Percentiles rank a stretch among this genome's conserved stretches.
Conservation (phyloP, 2,888 invertebrate genomes). For the Miltochrista miniata region DNA sequence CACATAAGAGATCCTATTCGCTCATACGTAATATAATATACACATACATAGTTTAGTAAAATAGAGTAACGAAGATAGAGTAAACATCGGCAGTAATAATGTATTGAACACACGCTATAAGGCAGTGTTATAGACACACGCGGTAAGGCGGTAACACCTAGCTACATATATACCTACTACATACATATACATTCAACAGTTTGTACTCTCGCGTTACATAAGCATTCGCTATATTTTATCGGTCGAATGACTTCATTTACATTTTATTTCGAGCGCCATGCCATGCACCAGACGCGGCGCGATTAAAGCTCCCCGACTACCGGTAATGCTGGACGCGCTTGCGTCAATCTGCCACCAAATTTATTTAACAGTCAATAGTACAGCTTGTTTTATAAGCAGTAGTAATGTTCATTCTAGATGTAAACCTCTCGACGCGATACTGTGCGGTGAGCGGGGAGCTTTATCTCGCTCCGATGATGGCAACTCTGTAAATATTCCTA, state of each 20-base stretch:
- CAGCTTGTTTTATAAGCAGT: background rate
- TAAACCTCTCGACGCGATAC: background rate
- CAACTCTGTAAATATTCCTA: constrained; percentile 24
- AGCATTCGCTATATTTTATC: constrained; percentile 9
- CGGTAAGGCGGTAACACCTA: no score
- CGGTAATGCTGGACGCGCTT: background rate
- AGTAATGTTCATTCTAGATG: background rate
- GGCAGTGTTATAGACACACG: constrained; percentile 51
- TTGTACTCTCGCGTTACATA: constrained; percentile 27
- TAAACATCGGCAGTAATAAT: constrained; percentile 40
- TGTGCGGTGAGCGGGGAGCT: constrained; percentile 1
- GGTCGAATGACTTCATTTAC: constrained; percentile 19
- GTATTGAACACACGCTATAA: constrained; percentile 61
- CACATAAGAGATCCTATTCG: background rate
- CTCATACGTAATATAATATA: constrained; percentile 1
- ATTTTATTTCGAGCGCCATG: constrained; percentile 21
- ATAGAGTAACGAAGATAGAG: no score
- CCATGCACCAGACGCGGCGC: constrained; percentile 13
- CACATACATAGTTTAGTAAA: background rate
- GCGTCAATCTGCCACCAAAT: background rate
- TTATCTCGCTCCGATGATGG: constrained; percentile 9
- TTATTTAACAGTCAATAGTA: background rate
- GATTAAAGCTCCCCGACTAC: constrained; percentile 6
- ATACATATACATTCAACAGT: constrained; percentile 17
- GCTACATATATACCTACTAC: constrained; percentile 2